phyloP scores from a whole-genome alignment of 2,113 vertebrate genomes.

The Empidonax traillii region DNA sequence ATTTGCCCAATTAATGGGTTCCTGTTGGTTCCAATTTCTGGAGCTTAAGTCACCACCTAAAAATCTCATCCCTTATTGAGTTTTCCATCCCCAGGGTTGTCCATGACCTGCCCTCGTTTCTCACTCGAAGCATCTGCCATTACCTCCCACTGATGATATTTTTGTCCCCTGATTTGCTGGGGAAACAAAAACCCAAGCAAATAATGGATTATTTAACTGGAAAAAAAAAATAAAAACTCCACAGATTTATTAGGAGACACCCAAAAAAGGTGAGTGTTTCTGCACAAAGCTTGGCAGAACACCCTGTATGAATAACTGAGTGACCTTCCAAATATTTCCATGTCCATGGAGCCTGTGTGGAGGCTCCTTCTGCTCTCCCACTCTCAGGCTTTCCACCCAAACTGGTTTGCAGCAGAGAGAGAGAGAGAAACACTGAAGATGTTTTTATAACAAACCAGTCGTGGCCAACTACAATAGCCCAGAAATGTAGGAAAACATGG shows the following conservation, averaged over 20 bases:
- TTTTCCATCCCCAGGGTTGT: neutral
- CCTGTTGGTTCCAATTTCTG: neutral
- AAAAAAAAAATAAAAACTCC: neutral
- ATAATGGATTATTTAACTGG: neutral
- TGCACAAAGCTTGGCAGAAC: slow-evolving; percentile 55
- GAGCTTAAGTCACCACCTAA: neutral
- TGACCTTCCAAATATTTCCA: slow-evolving; percentile 2
- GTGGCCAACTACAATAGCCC: neutral
- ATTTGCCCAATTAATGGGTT: neutral
- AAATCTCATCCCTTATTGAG: neutral
- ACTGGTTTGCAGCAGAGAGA: neutral
- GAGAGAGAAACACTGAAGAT: neutral
- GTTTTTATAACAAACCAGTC: neutral
- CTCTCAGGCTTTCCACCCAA: neutral
- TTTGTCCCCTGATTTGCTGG: neutral
- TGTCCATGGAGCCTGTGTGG: neutral
- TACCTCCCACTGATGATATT: neutral
- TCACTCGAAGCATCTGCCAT: neutral
- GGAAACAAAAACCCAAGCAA: neutral
- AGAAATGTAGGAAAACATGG: neutral
- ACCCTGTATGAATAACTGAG: slow-evolving; percentile 27
- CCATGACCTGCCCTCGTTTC: neutral
- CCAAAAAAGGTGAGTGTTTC: neutral
- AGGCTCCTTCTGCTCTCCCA: neutral
- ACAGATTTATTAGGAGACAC: slow-evolving; percentile 3